Percentiles rank a stretch among this genome's conserved stretches.
Evolutionary conservation across 2,888 invertebrate genomes (phyloP).

Genomic region (Parnassius glacialis): DNA sequence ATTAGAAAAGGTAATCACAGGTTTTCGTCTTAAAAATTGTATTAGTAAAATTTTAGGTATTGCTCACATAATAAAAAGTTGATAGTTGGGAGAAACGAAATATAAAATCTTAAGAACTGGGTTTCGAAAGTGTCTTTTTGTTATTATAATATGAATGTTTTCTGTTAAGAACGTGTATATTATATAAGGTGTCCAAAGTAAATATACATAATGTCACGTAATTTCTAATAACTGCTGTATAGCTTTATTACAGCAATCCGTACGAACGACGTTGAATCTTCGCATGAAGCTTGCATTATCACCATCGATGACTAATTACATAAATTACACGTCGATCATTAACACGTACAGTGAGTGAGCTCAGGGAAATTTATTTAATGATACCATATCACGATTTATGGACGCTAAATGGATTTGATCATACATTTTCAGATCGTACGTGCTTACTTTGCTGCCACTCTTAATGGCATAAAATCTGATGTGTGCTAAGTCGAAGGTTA

Average conservation of each 20-base stretch:
- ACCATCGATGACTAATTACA: background rate
- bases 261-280: background rate
- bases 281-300: slow-evolving; percentile 2
- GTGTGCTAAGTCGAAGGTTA: background rate
- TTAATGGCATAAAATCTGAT: background rate
- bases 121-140: too few relatives aligned
- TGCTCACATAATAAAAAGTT: too few relatives aligned
- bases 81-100: too few relatives aligned
- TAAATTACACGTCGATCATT: slow-evolving; percentile 6
- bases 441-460: slow-evolving; percentile 6
- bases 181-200: too few relatives aligned
- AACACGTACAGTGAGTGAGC: slow-evolving; percentile 8
- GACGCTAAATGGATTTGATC: slow-evolving; percentile 14
- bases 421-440: slow-evolving; percentile 5
- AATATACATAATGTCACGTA: too few relatives aligned
- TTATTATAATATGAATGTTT: too few relatives aligned
- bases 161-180: too few relatives aligned
- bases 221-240: too few relatives aligned
- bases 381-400: slow-evolving; percentile 20
- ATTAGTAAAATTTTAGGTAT: too few relatives aligned
- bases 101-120: too few relatives aligned
- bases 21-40: too few relatives aligned
- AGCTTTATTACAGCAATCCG: background rate
- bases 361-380: slow-evolving; percentile 12
- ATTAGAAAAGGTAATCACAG: too few relatives aligned